Evolutionary conservation across 2,888 invertebrate species (phyloP), one percentile per base, ranked within the genome.

Genomic region (Frankliniella fusca): DNA sequence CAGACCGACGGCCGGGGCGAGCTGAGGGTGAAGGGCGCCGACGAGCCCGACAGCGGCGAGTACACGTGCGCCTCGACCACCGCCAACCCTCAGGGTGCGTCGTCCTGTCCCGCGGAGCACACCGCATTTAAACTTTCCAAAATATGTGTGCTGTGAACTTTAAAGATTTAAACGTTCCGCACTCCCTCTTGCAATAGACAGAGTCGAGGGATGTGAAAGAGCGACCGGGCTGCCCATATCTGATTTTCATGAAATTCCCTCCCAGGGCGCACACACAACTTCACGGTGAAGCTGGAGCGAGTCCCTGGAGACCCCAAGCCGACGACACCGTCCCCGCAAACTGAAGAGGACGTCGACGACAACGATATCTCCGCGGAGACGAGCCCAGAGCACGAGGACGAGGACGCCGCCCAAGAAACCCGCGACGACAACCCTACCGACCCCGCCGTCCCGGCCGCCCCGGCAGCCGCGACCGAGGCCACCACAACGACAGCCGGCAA

Each of bases 11-110:
- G 27, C 27, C n/a, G 27, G 11, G 70, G 70, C 70, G 70, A 76
- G 70, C 70, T 76, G 70, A 23, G 70, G 23, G 70, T 76, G 11
- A 76, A 76, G 23, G 70, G 70, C 23, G 70, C 70, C 27, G 70
- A 76, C 70, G 70, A 27, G 70, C 23, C 11, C 70, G 70, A 76
- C 70, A 76, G 70, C 70, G 70, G 70, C 27, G 27, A 27, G 70
- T 76, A 76, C 70, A 27, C 27, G 27, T 76, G 70, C 70, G 70
- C 70, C 27, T 76, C 70, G 8, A 23, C 27, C 70, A 76, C 70
- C 70, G 27, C 27, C 27, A 27, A 76, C 70, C 70, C 70, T 10
- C 27, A 76, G 27, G 70, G 70, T 23, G 27, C 23, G 70, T 38
- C 38, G 3, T 38, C 18, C 54, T 7, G 54, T 15, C 54, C 54